Base-by-base conservation (phyloP, 2,888 invertebrate species). In the Parnassius mnemosyne region DNA sequence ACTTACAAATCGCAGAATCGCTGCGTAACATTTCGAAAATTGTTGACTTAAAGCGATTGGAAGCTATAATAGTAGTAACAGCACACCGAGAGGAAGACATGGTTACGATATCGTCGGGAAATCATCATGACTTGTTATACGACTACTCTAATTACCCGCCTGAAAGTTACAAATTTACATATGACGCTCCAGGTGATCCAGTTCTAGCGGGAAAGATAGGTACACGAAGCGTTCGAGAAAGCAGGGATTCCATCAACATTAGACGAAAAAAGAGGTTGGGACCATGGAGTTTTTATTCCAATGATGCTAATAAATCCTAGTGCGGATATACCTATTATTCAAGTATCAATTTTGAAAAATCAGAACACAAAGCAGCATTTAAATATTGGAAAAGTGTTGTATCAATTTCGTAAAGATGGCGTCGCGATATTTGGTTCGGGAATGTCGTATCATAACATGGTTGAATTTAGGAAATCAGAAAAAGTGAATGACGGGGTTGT, bases 281-380 rank as follows among this genome's bases (percentile, higher is more conserved):
- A 83, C 68, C 83, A 83, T 50, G 83, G 83, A 67, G 78, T 80
- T 3, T 83, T 82, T 46, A 76, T 83, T 63, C 83, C 83, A 0
- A 82, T 83, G 83, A 76, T 83, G 75, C 56, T 83, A 10, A 77
- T 81, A 0, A 75, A 80, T n/a, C 81, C 83, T 0, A 66, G 66
- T n/a, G 81, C 81, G 0, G 69, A 82, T 34, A 76, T 83, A 16
- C 82, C 83, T 0, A 74, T 83, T 9, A 63, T 83, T 2, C 83
- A 83, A 68, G 63, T 83, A 41, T 82, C 81, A 0, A 72, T 83
- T 53, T 63, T 82, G 12, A 71, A 71, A 41, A 81, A 74, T 25
- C 81, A 83, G 66, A 66, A 79, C 43, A 75, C 81, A 0, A 58
- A 64, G 0, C 67, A 74, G 3, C 82, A 83, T 68, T 81, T 71